phyloP scores from a whole-genome alignment of 2,888 invertebrate species.

The Baccha elongata region DNA sequence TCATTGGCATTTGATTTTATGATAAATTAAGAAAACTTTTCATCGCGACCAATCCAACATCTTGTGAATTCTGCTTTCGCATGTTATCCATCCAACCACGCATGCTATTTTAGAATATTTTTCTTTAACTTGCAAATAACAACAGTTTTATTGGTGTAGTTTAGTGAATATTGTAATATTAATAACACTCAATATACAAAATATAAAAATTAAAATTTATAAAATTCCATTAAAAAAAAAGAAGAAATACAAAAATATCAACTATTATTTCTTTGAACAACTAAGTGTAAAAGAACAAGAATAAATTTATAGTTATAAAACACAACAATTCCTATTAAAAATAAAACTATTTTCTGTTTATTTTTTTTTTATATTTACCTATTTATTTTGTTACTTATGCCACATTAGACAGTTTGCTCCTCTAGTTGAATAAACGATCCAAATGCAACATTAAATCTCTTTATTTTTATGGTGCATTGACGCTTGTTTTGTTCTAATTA shows the following conservation, averaged over 20 bases:
- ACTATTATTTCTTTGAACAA: constrained; percentile 56
- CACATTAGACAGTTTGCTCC: not conserved
- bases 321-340: constrained; percentile 50
- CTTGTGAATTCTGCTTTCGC: constrained; percentile 15
- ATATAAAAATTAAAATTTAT: constrained; percentile 35
- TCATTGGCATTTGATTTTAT: constrained; percentile 21
- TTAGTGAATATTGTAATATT: constrained; percentile 41
- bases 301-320: constrained; percentile 21
- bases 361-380: constrained; percentile 25
- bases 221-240: constrained; percentile 60
- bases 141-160: constrained; percentile 50
- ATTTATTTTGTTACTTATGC: constrained; percentile 17
- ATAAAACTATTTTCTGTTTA: constrained; percentile 21
- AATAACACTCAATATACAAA: constrained; percentile 15
- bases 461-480: not conserved
- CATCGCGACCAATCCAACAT: not conserved
- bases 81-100: not conserved
- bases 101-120: constrained; percentile 22
- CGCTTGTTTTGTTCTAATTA: not conserved
- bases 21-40: not conserved
- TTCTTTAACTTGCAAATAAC: constrained; percentile 35
- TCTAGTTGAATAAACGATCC: not conserved
- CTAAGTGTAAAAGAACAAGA: constrained; percentile 40
- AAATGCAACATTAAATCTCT: not conserved
- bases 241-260: constrained; percentile 10